Percentiles rank a stretch among this genome's conserved stretches.
Evolutionary conservation across 1,140 invertebrate genomes (phyloP).

Genomic region (Zaprionus ghesquierei): DNA sequence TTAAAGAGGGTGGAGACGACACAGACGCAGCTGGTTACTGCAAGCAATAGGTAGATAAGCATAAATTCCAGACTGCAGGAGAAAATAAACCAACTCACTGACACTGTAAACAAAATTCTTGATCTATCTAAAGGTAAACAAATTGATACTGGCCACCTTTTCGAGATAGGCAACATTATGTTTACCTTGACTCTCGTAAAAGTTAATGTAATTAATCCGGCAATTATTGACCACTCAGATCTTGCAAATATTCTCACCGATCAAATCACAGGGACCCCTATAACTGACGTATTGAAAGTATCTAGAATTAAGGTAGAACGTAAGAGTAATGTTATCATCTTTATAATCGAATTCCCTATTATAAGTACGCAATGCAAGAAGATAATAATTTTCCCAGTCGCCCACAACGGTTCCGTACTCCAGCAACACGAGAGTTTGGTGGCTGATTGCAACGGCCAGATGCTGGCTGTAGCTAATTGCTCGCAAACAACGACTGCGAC

Average conservation of each 20-base stretch:
- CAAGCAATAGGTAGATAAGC: neutral
- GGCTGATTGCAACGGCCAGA: too few species aligned
- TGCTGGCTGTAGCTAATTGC: too few species aligned
- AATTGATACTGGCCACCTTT: conserved; percentile 15
- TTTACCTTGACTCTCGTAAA: conserved; percentile 8
- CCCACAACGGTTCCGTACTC: neutral
- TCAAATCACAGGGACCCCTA: conserved; percentile 15
- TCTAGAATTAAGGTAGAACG: neutral
- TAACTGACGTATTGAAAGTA: neutral
- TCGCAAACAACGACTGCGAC: too few species aligned
- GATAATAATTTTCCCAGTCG: conserved; percentile 8
- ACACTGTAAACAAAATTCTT: conserved; percentile 1
- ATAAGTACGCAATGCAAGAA: conserved; percentile 15
- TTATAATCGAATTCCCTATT: conserved; percentile 26
- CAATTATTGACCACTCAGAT: conserved; percentile 25
- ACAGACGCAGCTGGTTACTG: neutral
- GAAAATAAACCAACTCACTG: too few species aligned
- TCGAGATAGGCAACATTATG: conserved; percentile 30
- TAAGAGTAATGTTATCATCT: conserved; percentile 22
- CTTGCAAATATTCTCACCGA: neutral
- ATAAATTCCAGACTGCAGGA: too few species aligned
- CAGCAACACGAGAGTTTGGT: neutral
- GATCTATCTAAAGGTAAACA: conserved; percentile 1
- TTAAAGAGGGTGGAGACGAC: neutral
- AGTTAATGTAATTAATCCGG: too few species aligned